Evolutionary conservation across 2,888 invertebrate species (phyloP).

Genomic region (Drosophila stalkeri): DNA sequence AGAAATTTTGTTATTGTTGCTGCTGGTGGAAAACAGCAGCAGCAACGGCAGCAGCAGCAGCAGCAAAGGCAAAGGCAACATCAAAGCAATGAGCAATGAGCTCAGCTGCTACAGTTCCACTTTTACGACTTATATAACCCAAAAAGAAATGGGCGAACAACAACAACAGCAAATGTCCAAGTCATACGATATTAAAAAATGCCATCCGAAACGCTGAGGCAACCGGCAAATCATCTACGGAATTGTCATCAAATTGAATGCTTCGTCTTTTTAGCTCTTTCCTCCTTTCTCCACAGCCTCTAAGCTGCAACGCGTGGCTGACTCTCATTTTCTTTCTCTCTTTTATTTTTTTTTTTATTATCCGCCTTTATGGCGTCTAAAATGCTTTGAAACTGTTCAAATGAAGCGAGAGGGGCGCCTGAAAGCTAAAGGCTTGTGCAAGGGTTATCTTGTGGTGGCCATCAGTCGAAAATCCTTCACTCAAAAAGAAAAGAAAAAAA

Average conservation of each 20-base stretch:
- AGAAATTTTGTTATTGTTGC: slow-evolving; percentile 51
- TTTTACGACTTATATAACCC: slow-evolving; percentile 59
- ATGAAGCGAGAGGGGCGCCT: not conserved
- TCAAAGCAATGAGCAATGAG: slow-evolving; percentile 64
- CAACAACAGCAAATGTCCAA: slow-evolving; percentile 48
- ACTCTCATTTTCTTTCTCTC: slow-evolving; percentile 45
- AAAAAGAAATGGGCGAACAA: slow-evolving; percentile 18
- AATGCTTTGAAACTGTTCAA: slow-evolving; percentile 42
- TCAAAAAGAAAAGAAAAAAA: slow-evolving; percentile 19
- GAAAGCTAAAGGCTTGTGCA: not conserved
- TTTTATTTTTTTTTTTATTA: slow-evolving; percentile 48
- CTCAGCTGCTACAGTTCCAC: slow-evolving; percentile 68
- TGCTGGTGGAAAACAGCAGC: slow-evolving; percentile 13
- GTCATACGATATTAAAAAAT: slow-evolving; percentile 74
- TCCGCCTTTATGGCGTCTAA: slow-evolving; percentile 66
- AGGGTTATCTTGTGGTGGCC: not conserved
- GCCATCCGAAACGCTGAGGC: slow-evolving; percentile 77
- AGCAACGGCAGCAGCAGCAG: not conserved
- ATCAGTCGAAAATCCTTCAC: slow-evolving; percentile 35
- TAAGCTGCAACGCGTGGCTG: slow-evolving; percentile 79
- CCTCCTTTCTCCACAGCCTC: slow-evolving; percentile 30
- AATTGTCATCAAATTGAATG: slow-evolving; percentile 81
- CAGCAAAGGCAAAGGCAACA: slow-evolving; percentile 34
- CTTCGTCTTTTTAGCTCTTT: slow-evolving; percentile 41
- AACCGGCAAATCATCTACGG: slow-evolving; percentile 80